Conservation (phyloP, 92 coral and sea anemone genomes). For the Palythoa grandiflora region DNA sequence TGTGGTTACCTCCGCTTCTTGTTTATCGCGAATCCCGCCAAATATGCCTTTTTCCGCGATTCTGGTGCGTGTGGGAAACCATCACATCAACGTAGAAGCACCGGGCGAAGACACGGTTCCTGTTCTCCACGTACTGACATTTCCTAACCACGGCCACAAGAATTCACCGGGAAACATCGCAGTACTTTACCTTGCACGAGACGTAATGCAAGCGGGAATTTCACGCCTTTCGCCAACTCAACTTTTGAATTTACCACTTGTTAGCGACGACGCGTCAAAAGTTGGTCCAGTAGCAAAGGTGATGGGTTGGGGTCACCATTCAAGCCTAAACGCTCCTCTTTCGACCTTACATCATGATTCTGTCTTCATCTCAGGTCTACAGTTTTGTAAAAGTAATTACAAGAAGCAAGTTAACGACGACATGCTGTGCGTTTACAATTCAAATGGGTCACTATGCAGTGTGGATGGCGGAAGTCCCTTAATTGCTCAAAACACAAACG, state of each 20-base stretch:
- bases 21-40: constrained; percentile 58
- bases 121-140: constrained; percentile 64
- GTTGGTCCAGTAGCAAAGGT: constrained; percentile 43
- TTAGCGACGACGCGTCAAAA: neutral
- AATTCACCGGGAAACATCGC: constrained; percentile 68
- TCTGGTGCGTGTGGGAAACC: constrained; percentile 71
- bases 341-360: constrained; percentile 62
- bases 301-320: constrained; percentile 83
- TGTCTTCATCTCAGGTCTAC: constrained; percentile 47
- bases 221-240: constrained; percentile 20
- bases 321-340: constrained; percentile 55
- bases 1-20: constrained; percentile 84
- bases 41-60: constrained; percentile 56
- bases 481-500: constrained; percentile 47
- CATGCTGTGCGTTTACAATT: constrained; percentile 65
- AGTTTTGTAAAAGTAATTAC: constrained; percentile 60
- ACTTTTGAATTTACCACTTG: constrained; percentile 28
- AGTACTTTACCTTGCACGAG: constrained; percentile 70
- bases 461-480: constrained; percentile 86
- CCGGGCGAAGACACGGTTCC: constrained; percentile 75
- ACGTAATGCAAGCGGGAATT: constrained; percentile 55
- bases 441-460: constrained; percentile 64
- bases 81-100: constrained; percentile 56
- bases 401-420: constrained; percentile 52
- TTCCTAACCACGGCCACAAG: constrained; percentile 59